Conservation (phyloP, 2,797 vertebrate species). For the Poliocrania exsul region DNA sequence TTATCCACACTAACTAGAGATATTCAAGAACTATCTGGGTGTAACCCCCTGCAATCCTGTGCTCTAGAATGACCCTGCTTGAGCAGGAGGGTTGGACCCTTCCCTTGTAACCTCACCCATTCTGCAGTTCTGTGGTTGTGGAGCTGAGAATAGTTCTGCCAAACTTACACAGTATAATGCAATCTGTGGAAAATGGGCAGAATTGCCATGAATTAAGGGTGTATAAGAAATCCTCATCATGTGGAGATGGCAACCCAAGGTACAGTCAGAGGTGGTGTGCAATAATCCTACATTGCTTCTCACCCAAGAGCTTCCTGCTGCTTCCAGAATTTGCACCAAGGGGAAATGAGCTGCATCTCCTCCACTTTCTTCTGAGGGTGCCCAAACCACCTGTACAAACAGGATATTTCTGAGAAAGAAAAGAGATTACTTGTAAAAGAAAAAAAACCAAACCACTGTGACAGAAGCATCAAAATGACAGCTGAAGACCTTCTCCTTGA, state of each 20-base stretch:
- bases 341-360: not conserved
- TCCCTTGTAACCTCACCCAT: not conserved
- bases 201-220: not conserved
- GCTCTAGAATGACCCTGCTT: not conserved
- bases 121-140: not conserved
- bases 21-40: not conserved
- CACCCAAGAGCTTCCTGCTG: not conserved
- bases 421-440: not conserved
- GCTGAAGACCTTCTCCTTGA: not conserved
- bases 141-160: not conserved
- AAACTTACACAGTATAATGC: rapidly evolving
- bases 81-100: not conserved
- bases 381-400: rapidly evolving
- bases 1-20: not conserved
- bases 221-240: not conserved
- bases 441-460: rapidly evolving
- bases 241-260: not conserved
- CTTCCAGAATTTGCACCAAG: not conserved
- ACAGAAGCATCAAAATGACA: not conserved
- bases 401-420: not conserved
- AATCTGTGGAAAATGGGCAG: not conserved
- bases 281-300: not conserved
- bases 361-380: not conserved
- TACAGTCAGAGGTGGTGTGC: not conserved
- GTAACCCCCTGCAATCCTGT: not conserved